Conservation (phyloP, 1,140 invertebrate species). For the Brachionus koreanus region DNA sequence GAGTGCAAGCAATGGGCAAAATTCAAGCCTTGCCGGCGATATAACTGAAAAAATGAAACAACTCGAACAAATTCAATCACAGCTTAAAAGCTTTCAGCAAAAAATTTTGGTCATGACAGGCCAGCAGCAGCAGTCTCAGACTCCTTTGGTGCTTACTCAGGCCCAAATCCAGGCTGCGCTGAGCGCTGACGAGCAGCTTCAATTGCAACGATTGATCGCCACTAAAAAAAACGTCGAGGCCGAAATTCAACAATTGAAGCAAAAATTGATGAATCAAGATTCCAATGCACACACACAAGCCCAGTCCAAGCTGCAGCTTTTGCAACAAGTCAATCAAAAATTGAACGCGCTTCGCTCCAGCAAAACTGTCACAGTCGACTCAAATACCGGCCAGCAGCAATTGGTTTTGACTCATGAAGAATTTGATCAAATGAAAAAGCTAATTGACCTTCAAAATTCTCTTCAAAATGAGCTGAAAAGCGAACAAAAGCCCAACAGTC, state of each 20-base stretch:
- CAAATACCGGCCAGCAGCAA: slow-evolving; percentile 16
- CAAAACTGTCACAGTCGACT: background rate
- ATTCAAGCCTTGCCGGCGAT: background rate
- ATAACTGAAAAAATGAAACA: slow-evolving; percentile 42
- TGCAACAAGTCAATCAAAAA: slow-evolving; percentile 24
- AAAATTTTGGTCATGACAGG: background rate
- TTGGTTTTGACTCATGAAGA: background rate
- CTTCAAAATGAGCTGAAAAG: slow-evolving; percentile 13
- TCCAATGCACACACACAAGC: background rate
- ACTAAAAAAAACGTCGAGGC: background rate
- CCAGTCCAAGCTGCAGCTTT: background rate
- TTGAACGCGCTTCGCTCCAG: slow-evolving; percentile 2
- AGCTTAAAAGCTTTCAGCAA: slow-evolving; percentile 22
- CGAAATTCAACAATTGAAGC: slow-evolving; percentile 27
- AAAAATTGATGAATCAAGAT: background rate
- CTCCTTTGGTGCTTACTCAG: background rate
- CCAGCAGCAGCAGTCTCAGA: background rate
- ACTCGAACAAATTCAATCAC: slow-evolving; percentile 41
- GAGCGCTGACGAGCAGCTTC: background rate
- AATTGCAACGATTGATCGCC: slow-evolving; percentile 30
- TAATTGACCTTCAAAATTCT: background rate
- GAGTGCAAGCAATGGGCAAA: background rate
- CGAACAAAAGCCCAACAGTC: background rate
- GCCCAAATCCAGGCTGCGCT: slow-evolving; percentile 20
- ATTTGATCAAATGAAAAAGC: slow-evolving; percentile 34